Evolutionary conservation across 2,888 invertebrate genomes (phyloP), one percentile per base, ranked within the genome.

Genomic region (Crossocerus cetratus): DNA sequence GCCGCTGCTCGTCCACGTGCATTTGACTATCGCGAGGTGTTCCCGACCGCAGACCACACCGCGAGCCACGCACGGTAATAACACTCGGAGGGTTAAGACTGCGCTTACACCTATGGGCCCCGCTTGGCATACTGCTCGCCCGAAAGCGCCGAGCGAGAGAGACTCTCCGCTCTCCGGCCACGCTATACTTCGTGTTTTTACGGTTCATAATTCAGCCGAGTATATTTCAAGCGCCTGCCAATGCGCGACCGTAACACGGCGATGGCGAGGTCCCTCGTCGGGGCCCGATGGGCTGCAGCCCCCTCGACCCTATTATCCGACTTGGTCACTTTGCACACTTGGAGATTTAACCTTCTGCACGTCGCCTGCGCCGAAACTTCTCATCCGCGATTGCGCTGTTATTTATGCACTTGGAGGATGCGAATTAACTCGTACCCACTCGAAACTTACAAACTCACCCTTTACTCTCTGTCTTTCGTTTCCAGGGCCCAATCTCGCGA

Each of bases 131-230:
- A 66, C 82, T 77, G 84, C 82, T 84, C 84, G 32, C 32, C 32
- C 32, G 32, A 84, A 84, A 84, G 83, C 82, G 82, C 79, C 79
- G 79, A 78, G 82, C 80, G 83, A n/a, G 79, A 78, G 32, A 32
- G 32, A 32, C 32, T 32, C 32, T 83, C 83, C 81, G 78, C 78
- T 66, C 77, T 55, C 69, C 69, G 71, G 56, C 32, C 32, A 11
- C 69, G 68, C 75, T 72, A 65, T 77, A 65, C 77, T 70, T 65
- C 70, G 84, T 88, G 86, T 86, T 89, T 89, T 89, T 89, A 89
- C 89, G 89, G 88, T 89, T 89, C 89, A 89, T 89, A 89, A 89
- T 89, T 89, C 89, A 89, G 88, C 78, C 87, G 87, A 88, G 88
- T 88, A 85, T 89, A 89, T 89, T 89, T 89, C 88, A 88, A 89